Evolutionary conservation across 1,140 invertebrate species (phyloP).

Genomic region (Pemphigus obesinymphae): DNA sequence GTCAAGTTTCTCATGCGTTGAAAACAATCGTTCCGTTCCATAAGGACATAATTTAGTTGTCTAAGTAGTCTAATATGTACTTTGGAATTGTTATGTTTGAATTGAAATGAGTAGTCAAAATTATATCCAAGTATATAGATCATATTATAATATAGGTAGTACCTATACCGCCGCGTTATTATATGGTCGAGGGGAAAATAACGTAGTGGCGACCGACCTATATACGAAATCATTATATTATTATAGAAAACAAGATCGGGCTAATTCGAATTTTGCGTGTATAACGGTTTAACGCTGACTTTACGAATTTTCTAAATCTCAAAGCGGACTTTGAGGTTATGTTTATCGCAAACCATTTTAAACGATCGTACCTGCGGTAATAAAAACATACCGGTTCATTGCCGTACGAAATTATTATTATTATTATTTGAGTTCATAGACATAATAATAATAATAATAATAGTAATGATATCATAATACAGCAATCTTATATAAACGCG

Average conservation of each 20-base stretch:
- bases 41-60: no score
- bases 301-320: neutral
- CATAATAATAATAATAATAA: no score
- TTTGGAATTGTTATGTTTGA: no score
- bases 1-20: no score
- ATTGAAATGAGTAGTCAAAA: no score
- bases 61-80: no score
- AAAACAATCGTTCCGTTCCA: no score
- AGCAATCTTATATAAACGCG: no score
- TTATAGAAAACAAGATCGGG: neutral
- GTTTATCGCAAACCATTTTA: neutral
- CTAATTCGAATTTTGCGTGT: constrained; percentile 6
- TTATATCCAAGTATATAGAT: no score
- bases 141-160: no score
- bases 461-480: no score
- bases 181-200: neutral
- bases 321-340: neutral
- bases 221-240: neutral
- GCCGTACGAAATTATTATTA: neutral
- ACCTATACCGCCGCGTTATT: neutral
- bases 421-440: neutral
- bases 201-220: neutral
- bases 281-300: neutral
- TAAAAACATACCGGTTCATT: neutral
- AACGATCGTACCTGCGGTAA: neutral